A percentile compares a stretch with the other conserved stretches of the same genome.
These are phyloP conservation scores for Holcopasites calliopsidis DNA, from an alignment of 1,140 invertebrate genomes.

Conservation along the genomic window DNA sequence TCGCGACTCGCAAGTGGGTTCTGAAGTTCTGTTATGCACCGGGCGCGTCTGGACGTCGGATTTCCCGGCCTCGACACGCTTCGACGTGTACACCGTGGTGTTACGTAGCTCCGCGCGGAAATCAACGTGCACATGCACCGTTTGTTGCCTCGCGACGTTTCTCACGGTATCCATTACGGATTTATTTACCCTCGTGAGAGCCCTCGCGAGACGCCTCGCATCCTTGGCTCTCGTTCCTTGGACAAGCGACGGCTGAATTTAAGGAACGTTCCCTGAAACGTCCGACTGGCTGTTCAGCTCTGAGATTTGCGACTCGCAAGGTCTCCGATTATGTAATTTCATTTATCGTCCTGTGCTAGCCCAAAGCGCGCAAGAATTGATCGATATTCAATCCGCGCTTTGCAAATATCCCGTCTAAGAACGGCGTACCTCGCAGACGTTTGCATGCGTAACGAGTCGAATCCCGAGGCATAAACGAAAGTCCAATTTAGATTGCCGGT, in stretches of 20 bases:
- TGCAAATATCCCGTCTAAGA: neutral
- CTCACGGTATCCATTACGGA: conserved; percentile 62
- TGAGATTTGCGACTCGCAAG: neutral
- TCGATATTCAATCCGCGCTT: too few species aligned
- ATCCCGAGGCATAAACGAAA: conserved; percentile 1
- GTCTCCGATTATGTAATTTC: neutral
- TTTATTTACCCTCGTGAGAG: conserved; percentile 53
- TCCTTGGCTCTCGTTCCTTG: neutral
- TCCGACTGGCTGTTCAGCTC: neutral
- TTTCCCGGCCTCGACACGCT: conserved; percentile 13
- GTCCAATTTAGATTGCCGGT: neutral
- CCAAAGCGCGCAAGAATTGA: too few species aligned
- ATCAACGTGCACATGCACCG: conserved; percentile 22
- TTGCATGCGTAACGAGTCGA: neutral
- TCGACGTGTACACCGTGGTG: neutral
- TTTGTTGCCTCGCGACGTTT: conserved; percentile 45
- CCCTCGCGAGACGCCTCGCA: neutral
- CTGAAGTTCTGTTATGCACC: conserved; percentile 19
- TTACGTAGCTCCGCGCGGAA: neutral
- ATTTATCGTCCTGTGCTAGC: too few species aligned
- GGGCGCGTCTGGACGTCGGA: conserved; percentile 9
- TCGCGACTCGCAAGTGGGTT: conserved; percentile 42
- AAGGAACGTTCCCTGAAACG: neutral
- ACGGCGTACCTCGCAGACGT: neutral
- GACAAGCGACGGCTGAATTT: neutral